Evolutionary conservation across 2,888 invertebrate genomes (phyloP).

Genomic region (Calliphora vomitoria): DNA sequence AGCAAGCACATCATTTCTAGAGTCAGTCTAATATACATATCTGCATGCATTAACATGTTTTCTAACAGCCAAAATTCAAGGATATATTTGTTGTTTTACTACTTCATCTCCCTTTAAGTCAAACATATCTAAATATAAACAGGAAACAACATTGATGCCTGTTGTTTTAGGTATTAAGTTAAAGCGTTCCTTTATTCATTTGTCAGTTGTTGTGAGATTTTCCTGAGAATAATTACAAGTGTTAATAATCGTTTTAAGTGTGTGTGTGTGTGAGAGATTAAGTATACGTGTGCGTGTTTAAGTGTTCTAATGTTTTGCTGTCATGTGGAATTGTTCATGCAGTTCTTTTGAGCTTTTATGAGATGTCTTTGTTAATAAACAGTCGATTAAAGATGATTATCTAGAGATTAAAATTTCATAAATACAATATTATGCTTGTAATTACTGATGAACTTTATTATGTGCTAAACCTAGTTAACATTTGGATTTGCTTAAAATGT

Average conservation of each 20-base stretch:
- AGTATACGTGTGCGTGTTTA: not conserved
- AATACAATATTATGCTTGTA: constrained; percentile 15
- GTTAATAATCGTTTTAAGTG: constrained; percentile 30
- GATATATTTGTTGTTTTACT: not conserved
- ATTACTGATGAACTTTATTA: not conserved
- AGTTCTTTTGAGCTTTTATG: not conserved
- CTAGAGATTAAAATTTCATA: constrained; percentile 36
- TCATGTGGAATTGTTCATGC: not conserved
- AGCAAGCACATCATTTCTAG: too few relatives aligned
- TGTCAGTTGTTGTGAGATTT: not conserved
- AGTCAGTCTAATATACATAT: too few relatives aligned
- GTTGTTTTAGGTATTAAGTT: not conserved
- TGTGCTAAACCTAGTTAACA: not conserved
- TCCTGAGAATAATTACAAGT: constrained; percentile 41
- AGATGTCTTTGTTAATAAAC: constrained; percentile 1
- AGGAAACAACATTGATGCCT: not conserved
- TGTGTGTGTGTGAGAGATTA: not conserved
- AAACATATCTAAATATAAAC: not conserved
- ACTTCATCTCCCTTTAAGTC: not conserved
- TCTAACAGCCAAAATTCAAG: not conserved
- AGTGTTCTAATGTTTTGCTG: not conserved
- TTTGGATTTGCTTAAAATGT: not conserved
- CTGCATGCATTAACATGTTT: not conserved
- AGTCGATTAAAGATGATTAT: constrained; percentile 38
- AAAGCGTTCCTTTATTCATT: not conserved